Evolutionary conservation across 1,140 invertebrate species (phyloP).

Genomic region (Pectinophora gossypiella): DNA sequence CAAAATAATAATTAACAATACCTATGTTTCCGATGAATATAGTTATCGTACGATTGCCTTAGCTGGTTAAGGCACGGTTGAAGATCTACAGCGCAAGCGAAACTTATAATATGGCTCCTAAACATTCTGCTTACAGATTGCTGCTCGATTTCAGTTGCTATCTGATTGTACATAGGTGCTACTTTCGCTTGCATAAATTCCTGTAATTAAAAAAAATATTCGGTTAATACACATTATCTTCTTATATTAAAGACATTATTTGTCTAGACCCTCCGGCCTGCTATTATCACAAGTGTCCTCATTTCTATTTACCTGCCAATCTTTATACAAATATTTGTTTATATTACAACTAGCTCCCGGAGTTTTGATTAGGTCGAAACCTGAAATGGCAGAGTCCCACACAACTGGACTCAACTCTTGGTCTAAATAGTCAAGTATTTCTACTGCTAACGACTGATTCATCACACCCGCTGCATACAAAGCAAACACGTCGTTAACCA

Average conservation of each 20-base stretch:
- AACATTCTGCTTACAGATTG: conserved; percentile 31
- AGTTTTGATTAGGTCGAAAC: conserved; percentile 64
- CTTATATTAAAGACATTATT: no score
- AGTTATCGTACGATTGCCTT: no score
- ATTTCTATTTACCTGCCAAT: conserved; percentile 67
- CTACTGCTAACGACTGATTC: conserved; percentile 68
- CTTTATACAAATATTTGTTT: conserved; percentile 43
- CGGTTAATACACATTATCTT: no score
- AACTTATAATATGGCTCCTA: conserved; percentile 33
- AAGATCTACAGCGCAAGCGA: conserved; percentile 38
- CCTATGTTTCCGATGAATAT: no score
- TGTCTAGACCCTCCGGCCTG: no score
- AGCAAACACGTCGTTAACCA: conserved; percentile 87
- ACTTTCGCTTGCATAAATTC: conserved; percentile 43
- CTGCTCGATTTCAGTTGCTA: conserved; percentile 36
- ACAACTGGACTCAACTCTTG: conserved; percentile 79
- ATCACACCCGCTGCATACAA: conserved; percentile 68
- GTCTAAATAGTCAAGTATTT: conserved; percentile 77
- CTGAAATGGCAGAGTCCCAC: conserved; percentile 77
- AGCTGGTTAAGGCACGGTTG: conserved; percentile 19
- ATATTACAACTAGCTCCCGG: conserved; percentile 40
- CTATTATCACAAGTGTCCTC: no score
- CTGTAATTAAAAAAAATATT: conserved; percentile 34
- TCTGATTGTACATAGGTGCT: conserved; percentile 30
- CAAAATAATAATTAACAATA: no score